A percentile compares a stretch with the other conserved stretches of the same genome.
These are phyloP conservation scores for Ochropacha duplaris DNA, from an alignment of 2,888 invertebrate genomes.

Conservation along the genomic window DNA sequence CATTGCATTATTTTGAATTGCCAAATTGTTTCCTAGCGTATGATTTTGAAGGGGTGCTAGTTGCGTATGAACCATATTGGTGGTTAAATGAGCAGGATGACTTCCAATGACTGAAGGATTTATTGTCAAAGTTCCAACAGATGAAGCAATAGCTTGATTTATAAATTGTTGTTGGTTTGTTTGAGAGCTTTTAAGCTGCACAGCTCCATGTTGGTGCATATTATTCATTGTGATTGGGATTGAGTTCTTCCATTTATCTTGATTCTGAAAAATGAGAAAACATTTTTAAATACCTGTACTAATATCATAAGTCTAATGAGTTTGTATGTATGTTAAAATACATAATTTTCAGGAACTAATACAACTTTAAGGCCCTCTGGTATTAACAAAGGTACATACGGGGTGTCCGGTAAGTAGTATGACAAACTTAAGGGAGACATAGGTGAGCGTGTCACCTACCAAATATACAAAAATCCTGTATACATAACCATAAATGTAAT, in stretches of 20 bases:
- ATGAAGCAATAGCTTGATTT: constrained; percentile 75
- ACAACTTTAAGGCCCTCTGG: too few species aligned
- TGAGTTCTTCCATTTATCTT: constrained; percentile 94
- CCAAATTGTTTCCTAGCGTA: constrained; percentile 68
- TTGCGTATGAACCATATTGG: constrained; percentile 81
- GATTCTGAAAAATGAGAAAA: constrained; percentile 84
- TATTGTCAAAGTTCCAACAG: constrained; percentile 74
- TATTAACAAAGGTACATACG: too few species aligned
- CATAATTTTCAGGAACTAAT: too few species aligned
- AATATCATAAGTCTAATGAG: too few species aligned
- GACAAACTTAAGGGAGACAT: too few species aligned
- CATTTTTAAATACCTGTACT: too few species aligned
- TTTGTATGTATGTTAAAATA: too few species aligned
- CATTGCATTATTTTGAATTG: constrained; percentile 75
- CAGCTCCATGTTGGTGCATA: constrained; percentile 81
- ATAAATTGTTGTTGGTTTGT: constrained; percentile 79
- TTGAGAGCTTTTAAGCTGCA: constrained; percentile 76
- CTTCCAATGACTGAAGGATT: constrained; percentile 77
- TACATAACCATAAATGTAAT: too few species aligned
- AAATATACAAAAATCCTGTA: too few species aligned
- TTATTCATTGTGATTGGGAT: constrained; percentile 82
- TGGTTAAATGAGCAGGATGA: constrained; percentile 73
- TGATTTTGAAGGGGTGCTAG: constrained; percentile 79
- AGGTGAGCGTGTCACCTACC: too few species aligned
- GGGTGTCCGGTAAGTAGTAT: too few species aligned